Base-by-base conservation (phyloP, 2,797 vertebrate species). In the Novumbra hubbsi region DNA sequence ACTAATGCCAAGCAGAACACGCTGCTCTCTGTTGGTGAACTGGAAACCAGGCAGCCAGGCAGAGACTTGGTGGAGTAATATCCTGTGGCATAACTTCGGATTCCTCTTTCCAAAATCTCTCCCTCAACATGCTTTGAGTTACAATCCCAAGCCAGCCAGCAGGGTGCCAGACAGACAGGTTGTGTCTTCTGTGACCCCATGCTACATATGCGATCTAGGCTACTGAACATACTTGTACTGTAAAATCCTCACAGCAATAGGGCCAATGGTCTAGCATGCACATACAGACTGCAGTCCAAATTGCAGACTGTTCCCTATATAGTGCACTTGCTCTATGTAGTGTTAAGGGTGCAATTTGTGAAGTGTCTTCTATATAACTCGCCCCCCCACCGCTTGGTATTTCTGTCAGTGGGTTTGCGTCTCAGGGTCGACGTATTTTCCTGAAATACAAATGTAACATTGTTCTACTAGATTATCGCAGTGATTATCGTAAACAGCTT, bases 21-120 rank as follows among this genome's bases (percentile, higher is more conserved):
- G 30, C 67, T 52, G 86, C 83, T 85, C 85, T 84, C 77, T 78
- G 72, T 76, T 83, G 81, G 84, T 66, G 84, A 85, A 83, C 50
- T 79, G 75, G 83, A 88, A 78, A 79, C 78, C 9, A 49, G 32
- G 15, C 8, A 48, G 21, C 21, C 32, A 68, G 66, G 27, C 21
- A 52, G 68, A 69, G 55, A 83, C 79, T 76, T 45, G 49, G 73
- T 30, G 49, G 73, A 84, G 87, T 90, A 91, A 92, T 91, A 89
- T 92, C 89, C 88, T 90, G 88, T 90, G 85, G 84, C 78, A 81
- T 68, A 73, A 85, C 83, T 84, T 86, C 81, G 88, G 84, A 87
- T 85, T 87, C 85, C 86, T 77, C 74, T 48, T 73, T 79, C 81
- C 77, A 86, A 87, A 86, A 85, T 83, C 73, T n/a, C 82, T 72